phyloP scores from a whole-genome alignment of 2,888 invertebrate genomes.

The Drosophila lacicola region DNA sequence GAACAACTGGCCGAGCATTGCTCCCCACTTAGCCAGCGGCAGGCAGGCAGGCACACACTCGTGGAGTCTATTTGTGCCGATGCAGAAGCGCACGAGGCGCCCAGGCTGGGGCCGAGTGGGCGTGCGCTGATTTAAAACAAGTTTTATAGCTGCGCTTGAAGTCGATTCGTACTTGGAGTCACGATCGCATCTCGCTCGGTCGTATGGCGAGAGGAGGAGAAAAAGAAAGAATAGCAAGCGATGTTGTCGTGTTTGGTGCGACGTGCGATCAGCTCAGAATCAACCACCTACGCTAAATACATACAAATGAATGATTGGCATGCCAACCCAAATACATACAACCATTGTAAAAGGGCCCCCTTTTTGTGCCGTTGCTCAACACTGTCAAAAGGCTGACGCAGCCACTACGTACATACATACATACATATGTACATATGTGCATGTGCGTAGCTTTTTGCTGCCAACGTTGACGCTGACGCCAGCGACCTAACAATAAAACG shows the following conservation, averaged over 20 bases:
- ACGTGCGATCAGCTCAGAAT: conserved; percentile 24
- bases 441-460: conserved; percentile 12
- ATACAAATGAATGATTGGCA: conserved; percentile 9
- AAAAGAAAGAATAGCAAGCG: conserved; percentile 3
- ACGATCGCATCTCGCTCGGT: conserved; percentile 41
- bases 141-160: conserved; percentile 54
- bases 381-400: conserved; percentile 51
- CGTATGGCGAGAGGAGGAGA: not conserved
- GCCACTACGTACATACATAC: not conserved
- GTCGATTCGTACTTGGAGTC: conserved; percentile 51
- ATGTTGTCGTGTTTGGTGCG: conserved; percentile 1
- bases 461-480: conserved; percentile 27
- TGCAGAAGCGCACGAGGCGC: conserved; percentile 11
- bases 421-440: no score
- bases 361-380: conserved; percentile 42
- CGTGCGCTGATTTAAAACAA: conserved; percentile 56
- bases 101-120: conserved; percentile 44
- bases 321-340: not conserved
- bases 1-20: conserved; percentile 77
- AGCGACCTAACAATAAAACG: conserved; percentile 30
- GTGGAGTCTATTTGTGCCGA: not conserved
- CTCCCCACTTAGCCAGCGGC: conserved; percentile 39
- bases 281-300: conserved; percentile 53
- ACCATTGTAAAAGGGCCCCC: conserved; percentile 9
- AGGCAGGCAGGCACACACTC: conserved; percentile 2